Conservation (phyloP, 2,113 vertebrate species). For the Rhabdomys dilectus region DNA sequence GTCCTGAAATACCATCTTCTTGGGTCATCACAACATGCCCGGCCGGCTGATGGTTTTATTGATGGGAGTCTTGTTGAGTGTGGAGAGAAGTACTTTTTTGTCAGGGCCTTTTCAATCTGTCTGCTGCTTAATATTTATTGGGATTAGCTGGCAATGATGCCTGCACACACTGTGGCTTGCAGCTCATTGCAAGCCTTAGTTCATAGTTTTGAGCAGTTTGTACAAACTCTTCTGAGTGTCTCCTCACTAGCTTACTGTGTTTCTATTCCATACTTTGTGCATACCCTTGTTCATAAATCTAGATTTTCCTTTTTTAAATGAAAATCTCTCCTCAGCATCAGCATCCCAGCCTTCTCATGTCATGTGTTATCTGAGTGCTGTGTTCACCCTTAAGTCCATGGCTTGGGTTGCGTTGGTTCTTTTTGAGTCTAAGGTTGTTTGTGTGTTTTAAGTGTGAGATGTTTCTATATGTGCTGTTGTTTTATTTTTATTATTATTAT, state of each 20-base stretch:
- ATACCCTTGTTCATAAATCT: neutral
- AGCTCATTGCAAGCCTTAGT: neutral
- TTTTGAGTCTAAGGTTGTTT: neutral
- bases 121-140: constrained; percentile 5
- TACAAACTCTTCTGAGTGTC: neutral
- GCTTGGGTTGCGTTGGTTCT: neutral
- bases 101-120: neutral
- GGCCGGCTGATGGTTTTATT: neutral
- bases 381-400: neutral
- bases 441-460: neutral
- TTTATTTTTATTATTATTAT: neutral
- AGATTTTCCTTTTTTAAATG: neutral
- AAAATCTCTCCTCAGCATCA: constrained; percentile 31
- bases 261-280: neutral
- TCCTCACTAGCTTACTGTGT: neutral
- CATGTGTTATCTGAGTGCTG: neutral
- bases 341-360: neutral
- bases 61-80: neutral
- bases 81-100: neutral
- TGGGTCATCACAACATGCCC: neutral
- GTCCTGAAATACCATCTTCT: neutral
- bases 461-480: neutral
- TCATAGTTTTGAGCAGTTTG: neutral
- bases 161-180: neutral
- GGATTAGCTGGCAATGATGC: neutral